Percentiles rank a stretch among this genome's conserved stretches.
Evolutionary conservation across 2,113 vertebrate species (phyloP).

Genomic region (Colinus virginianus): DNA sequence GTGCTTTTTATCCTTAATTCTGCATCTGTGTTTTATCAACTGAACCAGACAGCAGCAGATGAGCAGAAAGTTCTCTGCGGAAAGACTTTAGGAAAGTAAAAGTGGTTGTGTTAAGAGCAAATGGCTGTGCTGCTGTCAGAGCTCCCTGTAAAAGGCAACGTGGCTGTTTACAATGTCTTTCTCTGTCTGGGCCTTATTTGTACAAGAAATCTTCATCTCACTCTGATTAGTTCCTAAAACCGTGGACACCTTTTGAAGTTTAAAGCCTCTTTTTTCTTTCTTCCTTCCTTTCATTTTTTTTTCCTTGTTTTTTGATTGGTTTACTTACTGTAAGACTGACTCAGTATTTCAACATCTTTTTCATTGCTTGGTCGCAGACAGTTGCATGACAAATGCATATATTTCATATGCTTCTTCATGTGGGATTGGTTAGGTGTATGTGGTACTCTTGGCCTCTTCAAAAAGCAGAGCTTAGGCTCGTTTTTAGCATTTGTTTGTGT

Average conservation of each 20-base stretch:
- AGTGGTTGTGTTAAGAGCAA: constrained; percentile 15
- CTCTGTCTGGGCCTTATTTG: neutral
- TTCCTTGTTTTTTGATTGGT: neutral
- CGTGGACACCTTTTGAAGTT: neutral
- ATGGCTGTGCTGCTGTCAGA: neutral
- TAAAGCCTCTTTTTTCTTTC: neutral
- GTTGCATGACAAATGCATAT: constrained; percentile 21
- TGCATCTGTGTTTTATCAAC: constrained; percentile 78
- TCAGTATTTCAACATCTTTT: neutral
- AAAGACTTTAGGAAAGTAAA: constrained; percentile 56
- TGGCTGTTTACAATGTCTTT: neutral
- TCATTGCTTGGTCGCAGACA: constrained; percentile 35
- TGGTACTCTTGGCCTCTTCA: neutral
- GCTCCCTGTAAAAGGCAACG: constrained; percentile 7
- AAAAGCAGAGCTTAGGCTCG: neutral
- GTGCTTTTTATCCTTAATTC: constrained; percentile 73
- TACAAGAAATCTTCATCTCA: neutral
- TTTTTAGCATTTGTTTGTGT: neutral
- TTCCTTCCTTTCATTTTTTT: neutral
- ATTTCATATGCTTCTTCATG: constrained; percentile 12
- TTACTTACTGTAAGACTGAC: neutral
- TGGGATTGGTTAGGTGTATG: neutral
- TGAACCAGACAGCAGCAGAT: constrained; percentile 72
- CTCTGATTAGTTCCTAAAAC: neutral
- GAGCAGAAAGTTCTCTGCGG: constrained; percentile 66